Evolutionary conservation across 2,113 vertebrate species (phyloP), one percentile per base, ranked within the genome.

Genomic region (Eleginops maclovinus): DNA sequence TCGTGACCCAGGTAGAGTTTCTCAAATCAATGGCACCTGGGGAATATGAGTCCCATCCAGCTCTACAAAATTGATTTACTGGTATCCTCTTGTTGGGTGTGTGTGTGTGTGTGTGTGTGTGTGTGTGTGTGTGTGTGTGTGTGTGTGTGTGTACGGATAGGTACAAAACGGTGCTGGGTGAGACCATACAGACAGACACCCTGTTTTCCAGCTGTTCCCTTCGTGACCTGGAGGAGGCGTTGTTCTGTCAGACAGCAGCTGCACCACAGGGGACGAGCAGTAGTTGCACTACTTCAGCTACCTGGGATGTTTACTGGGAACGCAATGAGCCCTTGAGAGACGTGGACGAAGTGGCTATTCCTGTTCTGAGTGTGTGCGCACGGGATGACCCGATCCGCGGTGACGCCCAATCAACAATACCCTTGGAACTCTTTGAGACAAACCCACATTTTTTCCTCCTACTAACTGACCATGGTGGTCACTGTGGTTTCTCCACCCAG

Each of bases 381-480:
- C 91, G 71, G 43, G 95, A 95, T 8, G 95, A 96, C 88, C 95
- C 94, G 0, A 67, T 95, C 43, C 93, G 95, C 1, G 95, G 96
- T 5, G 91, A 93, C 4, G 67, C 92, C 24, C 81, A 83, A 4
- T 79, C 86, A 60, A 93, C 94, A 0, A 19, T 95, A 1, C 95
- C 96, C 8, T 55, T 95, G 46, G 96, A 96, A 81, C 94, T 96
- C 53, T 96, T 96, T 66, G 94, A 95, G 82, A 94, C 89, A 73
- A 96, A 96, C 87, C 96, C 96, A 16, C 95, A 96, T 84, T 95
- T 96, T 88, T 96, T 96, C 51, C 93, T 96, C 60, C 91, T 95
- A 17, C 89, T 96, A 10, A 95, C 94, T 10, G 86, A 79, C 21
- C 81, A 44, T 2, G 95, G 95, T 19, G 95, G 95, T 51, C 95